Conservation (phyloP, 2,113 vertebrate species). For the Notothenia coriiceps region DNA sequence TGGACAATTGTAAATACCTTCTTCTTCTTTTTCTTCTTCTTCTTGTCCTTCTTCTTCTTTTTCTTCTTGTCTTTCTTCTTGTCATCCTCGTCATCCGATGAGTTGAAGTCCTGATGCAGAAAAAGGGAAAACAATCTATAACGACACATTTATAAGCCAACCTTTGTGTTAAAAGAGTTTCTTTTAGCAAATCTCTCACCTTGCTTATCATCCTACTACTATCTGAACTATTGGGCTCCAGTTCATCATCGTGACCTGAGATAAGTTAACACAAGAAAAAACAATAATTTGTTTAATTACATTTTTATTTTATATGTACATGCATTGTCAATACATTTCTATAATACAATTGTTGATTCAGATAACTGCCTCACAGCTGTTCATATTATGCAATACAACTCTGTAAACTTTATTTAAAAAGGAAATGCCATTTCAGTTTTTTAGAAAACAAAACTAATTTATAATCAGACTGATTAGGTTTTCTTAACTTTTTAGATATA, state of each 20-base stretch:
- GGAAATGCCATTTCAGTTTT: no score
- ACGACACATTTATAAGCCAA: not conserved
- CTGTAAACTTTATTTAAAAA: not conserved
- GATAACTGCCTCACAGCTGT: not conserved
- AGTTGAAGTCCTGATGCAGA: conserved; percentile 24
- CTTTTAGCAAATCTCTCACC: conserved; percentile 29
- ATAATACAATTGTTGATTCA: not conserved
- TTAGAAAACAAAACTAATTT: not conserved
- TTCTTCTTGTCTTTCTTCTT: conserved; percentile 65
- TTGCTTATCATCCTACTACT: not conserved
- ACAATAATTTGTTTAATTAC: not conserved
- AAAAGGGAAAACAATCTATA: not conserved
- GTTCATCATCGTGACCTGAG: conserved; percentile 28
- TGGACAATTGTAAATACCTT: not conserved
- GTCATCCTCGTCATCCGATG: conserved; percentile 23
- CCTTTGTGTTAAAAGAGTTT: not conserved
- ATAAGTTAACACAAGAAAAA: not conserved
- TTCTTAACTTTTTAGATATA: no score
- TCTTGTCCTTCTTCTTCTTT: conserved; percentile 29
- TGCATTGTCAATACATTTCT: not conserved
- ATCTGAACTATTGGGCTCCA: not conserved
- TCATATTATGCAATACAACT: not conserved
- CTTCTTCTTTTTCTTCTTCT: conserved; percentile 58
- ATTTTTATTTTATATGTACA: no score
- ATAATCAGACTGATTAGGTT: no score